phyloP scores from a whole-genome alignment of 2,113 vertebrate species.

The Scomber japonicus region DNA sequence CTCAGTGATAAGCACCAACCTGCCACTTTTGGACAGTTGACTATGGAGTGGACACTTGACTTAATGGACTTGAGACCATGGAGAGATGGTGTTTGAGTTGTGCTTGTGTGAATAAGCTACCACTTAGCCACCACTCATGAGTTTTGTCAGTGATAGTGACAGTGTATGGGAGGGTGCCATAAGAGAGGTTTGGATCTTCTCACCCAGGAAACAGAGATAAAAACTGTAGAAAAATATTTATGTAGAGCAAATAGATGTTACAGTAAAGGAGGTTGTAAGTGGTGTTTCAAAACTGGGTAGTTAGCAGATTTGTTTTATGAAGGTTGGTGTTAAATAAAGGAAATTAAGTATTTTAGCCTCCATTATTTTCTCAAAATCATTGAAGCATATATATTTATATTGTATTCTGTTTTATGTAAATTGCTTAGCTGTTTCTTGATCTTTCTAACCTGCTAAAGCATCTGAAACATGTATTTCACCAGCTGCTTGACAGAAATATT shows the following conservation, averaged over 20 bases:
- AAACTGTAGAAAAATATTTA: background rate
- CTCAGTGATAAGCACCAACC: conserved; percentile 8
- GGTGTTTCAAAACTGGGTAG: background rate
- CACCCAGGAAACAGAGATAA: background rate
- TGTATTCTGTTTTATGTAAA: background rate
- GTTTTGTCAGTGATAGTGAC: conserved; percentile 13
- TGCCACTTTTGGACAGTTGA: conserved; percentile 30
- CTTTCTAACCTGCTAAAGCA: background rate
- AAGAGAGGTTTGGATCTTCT: conserved; percentile 4
- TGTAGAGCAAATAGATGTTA: background rate
- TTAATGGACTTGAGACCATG: conserved; percentile 19
- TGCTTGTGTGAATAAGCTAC: conserved; percentile 33
- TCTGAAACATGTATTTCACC: background rate
- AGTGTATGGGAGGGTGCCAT: background rate
- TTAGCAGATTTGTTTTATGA: too few species aligned
- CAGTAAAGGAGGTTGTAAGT: background rate
- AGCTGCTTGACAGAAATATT: background rate
- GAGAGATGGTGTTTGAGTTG: conserved; percentile 14
- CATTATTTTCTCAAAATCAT: background rate
- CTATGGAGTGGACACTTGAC: conserved; percentile 15
- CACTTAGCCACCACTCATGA: background rate
- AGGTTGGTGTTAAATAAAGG: background rate
- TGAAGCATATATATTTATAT: background rate
- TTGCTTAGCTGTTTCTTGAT: background rate
- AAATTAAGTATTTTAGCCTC: background rate